Conservation (phyloP, 2,888 invertebrate genomes). For the Limenitis arthemis region DNA sequence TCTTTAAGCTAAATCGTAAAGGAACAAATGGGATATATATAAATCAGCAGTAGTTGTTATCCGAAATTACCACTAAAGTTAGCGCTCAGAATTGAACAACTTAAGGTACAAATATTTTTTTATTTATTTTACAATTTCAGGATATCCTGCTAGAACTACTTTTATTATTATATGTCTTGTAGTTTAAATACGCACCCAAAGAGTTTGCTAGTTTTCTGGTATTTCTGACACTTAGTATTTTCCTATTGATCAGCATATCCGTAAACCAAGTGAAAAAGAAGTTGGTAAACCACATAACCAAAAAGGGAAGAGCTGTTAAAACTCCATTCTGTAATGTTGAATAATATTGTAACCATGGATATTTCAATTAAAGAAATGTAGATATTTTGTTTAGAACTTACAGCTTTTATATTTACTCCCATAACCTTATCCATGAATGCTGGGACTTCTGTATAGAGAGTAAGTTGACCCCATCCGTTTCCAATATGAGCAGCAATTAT, state of each 20-base stretch:
- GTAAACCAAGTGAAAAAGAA: constrained; percentile 79
- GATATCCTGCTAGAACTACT: no score
- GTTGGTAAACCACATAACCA: constrained; percentile 81
- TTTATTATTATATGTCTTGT: no score
- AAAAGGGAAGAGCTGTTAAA: constrained; percentile 80
- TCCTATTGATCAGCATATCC: constrained; percentile 72
- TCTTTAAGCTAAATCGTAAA: no score
- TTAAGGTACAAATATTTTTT: no score
- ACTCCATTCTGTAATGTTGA: constrained; percentile 73
- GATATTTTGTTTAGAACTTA: constrained; percentile 27
- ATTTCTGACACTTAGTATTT: constrained; percentile 61
- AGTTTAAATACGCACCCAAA: constrained; percentile 41
- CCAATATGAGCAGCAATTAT: constrained; percentile 74
- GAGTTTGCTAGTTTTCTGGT: constrained; percentile 74
- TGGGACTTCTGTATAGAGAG: constrained; percentile 83
- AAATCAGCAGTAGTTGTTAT: no score
- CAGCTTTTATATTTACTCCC: constrained; percentile 71
- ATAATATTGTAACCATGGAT: not conserved
- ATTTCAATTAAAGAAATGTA: no score
- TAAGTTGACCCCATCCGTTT: constrained; percentile 84
- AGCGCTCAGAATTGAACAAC: no score
- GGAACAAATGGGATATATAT: no score
- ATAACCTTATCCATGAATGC: constrained; percentile 82
- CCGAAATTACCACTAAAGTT: no score
- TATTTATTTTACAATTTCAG: no score